Evolutionary conservation across 2,888 invertebrate genomes (phyloP).

Genomic region (Monoplex corrugatus): DNA sequence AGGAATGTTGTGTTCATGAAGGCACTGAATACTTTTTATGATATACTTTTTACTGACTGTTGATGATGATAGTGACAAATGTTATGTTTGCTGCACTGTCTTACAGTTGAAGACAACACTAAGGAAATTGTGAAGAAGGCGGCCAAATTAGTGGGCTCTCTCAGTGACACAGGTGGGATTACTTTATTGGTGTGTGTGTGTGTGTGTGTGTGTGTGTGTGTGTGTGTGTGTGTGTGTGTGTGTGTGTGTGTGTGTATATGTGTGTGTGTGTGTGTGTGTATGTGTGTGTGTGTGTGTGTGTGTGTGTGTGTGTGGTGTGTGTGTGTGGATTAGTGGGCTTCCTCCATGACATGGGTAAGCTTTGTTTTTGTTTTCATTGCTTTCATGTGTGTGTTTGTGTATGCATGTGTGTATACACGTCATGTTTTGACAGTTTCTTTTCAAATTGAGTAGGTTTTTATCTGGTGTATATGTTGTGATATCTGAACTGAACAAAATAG

Average conservation of each 20-base stretch:
- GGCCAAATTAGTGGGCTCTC: conserved; percentile 94
- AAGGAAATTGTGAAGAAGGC: conserved; percentile 93
- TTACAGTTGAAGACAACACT: conserved; percentile 91
- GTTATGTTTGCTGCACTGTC: conserved; percentile 47
- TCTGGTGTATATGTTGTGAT: no score
- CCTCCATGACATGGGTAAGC: neutral
- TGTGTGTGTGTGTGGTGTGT: no score
- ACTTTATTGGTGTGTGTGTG: neutral
- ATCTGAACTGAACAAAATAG: no score
- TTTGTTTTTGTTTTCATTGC: no score
- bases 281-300: neutral
- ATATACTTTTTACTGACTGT: no score
- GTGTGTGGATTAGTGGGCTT: neutral
- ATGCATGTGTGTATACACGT: neutral
- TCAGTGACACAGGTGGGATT: conserved; percentile 88
- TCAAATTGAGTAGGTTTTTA: no score
- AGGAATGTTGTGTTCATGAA: no score
- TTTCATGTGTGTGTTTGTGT: neutral
- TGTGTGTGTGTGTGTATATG: conserved; percentile 10
- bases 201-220: neutral
- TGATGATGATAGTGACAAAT: neutral
- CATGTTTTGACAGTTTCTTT: no score
- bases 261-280: neutral
- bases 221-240: conserved; percentile 11
- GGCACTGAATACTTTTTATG: no score